Evolutionary conservation across 2,888 invertebrate genomes (phyloP), one percentile per base, ranked within the genome.

Genomic region (Tinea semifulvella): DNA sequence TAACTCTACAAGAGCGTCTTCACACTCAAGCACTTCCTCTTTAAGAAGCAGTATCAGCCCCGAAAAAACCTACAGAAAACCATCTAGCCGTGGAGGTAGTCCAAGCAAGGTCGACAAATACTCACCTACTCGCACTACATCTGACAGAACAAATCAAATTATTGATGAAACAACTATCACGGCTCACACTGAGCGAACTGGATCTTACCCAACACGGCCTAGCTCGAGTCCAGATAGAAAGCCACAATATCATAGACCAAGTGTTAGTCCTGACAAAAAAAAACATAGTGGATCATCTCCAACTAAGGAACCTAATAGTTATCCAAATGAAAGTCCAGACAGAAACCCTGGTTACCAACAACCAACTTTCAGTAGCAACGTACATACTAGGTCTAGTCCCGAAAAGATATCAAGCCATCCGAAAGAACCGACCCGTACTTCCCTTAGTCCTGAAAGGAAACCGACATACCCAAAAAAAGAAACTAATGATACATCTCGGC

Each of bases 11-110:
- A 82, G 84, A 49, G 82, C 83, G n/a, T 84, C 85, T 1, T 83
- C 84, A 31, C 75, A 72, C 48, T 82, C 81, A 0, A 85, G 84
- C 50, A 79, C 74, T 13, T 76, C 79, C 10, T 84, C 85, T 0
- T 53, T 84, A 22, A 65, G 84, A 52, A 83, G 84, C 48, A 84
- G 83, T 50, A 70, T 75, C 2, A 82, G 82, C 50, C 82, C 83
- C 16, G 82, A 82, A 42, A 81, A 82, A 50, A 58, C 50, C 3
- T 55, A 49, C 42, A 66, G 59, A 35, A 73, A 70, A 44, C 68
- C 75, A 1, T 49, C 57, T 2, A 76, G 75, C 48, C 75, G 42
- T 16, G 27, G 70, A 28, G 61, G 61, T 5, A 76, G 76, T 46
- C 67, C 68, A 2, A 55, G 44, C 43, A 61, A 66, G 52, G 48